These are phyloP conservation scores for Macrochelys suwanniensis DNA, from an alignment of 2,797 vertebrate genomes.

Conservation along the genomic window DNA sequence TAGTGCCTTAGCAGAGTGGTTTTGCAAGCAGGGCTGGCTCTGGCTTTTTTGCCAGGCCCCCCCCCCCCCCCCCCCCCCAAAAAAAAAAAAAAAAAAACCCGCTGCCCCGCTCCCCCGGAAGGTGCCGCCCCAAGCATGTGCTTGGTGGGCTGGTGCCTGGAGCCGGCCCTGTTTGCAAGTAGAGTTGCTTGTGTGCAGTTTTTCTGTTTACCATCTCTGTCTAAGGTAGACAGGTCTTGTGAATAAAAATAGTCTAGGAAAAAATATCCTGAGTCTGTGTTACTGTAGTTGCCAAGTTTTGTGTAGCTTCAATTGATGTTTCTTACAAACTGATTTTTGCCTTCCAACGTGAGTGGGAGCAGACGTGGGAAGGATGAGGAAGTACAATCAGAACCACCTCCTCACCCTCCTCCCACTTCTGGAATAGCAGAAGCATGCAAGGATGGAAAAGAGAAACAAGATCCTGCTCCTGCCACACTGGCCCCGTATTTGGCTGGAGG, in stretches of 20 bases:
- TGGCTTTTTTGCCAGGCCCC: too few species aligned
- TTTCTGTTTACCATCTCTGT: background rate
- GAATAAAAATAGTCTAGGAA: background rate
- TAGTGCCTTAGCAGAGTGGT: background rate
- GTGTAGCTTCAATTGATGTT: background rate
- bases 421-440: background rate
- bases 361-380: background rate
- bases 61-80: too few species aligned
- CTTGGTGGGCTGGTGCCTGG: too few species aligned
- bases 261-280: background rate
- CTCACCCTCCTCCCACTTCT: rapidly evolving
- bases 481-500: background rate
- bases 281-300: background rate
- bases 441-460: background rate
- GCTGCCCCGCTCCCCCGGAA: too few species aligned
- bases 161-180: background rate
- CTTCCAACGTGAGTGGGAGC: background rate
- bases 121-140: too few species aligned
- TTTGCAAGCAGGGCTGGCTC: too few species aligned
- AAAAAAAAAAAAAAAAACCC: too few species aligned
- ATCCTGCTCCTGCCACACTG: background rate
- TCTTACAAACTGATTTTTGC: background rate
- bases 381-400: background rate
- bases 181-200: background rate
- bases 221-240: background rate